phyloP scores from a whole-genome alignment of 2,113 vertebrate genomes.

The Xyliphius kryptos region DNA sequence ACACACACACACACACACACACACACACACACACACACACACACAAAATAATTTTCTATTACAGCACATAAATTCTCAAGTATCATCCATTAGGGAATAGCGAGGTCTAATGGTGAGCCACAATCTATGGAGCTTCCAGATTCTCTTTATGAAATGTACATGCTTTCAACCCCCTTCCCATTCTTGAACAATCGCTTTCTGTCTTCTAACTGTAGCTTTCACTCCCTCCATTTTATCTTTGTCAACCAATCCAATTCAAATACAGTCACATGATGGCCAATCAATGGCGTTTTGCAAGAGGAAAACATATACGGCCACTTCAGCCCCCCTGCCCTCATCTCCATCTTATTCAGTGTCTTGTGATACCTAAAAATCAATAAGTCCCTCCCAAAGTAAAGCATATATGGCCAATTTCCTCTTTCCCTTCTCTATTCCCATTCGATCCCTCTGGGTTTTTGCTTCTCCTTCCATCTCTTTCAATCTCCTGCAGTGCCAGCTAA shows the following conservation, averaged over 20 bases:
- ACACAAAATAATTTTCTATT: too few species aligned
- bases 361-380: conserved; percentile 44
- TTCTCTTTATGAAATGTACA: too few species aligned
- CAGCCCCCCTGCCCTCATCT: neutral
- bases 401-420: conserved; percentile 39
- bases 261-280: conserved; percentile 10
- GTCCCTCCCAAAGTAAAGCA: conserved; percentile 32
- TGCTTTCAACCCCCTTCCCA: too few species aligned
- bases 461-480: conserved; percentile 23
- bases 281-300: conserved; percentile 13
- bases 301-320: conserved; percentile 20
- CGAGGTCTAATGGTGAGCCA: conserved; percentile 21
- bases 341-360: conserved; percentile 28
- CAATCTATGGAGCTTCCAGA: conserved; percentile 34
- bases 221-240: neutral
- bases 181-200: neutral
- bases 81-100: conserved; percentile 29
- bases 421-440: conserved; percentile 19
- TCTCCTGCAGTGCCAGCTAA: conserved; percentile 35
- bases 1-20: too few species aligned
- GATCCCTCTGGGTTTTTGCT: conserved; percentile 21
- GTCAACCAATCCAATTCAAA: conserved; percentile 8
- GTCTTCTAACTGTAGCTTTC: neutral
- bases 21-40: too few species aligned
- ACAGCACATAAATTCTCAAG: conserved; percentile 7